Evolutionary conservation across 2,113 vertebrate genomes (phyloP).

Genomic region (Maccullochella peelii): DNA sequence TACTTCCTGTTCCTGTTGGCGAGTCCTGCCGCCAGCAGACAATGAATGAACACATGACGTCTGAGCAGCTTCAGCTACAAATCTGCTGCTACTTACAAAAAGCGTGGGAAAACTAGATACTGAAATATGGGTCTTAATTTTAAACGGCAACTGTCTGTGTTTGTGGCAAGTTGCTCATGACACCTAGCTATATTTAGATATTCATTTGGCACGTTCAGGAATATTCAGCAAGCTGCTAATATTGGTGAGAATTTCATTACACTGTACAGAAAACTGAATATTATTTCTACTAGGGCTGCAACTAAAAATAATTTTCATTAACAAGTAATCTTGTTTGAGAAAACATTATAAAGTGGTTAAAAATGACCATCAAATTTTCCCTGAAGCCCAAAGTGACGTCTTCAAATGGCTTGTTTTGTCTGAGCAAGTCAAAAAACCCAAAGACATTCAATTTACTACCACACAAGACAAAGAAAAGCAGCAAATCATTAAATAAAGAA

Average conservation of each 20-base stretch:
- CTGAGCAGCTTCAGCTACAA: neutral
- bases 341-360: too few species aligned
- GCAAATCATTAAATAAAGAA: neutral
- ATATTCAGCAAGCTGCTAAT: neutral
- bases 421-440: neutral
- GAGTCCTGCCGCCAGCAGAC: neutral
- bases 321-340: too few species aligned
- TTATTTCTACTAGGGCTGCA: too few species aligned
- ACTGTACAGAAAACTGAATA: too few species aligned
- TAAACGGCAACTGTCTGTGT: neutral
- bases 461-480: too few species aligned
- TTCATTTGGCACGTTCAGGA: neutral
- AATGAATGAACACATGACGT: neutral
- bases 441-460: neutral
- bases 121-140: neutral
- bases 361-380: too few species aligned
- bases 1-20: slow-evolving; percentile 44
- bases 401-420: neutral
- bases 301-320: too few species aligned
- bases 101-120: neutral
- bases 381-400: too few species aligned
- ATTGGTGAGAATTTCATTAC: too few species aligned
- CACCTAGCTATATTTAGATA: neutral
- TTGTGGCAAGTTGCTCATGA: neutral
- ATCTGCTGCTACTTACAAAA: neutral